Conservation (phyloP, 2,797 vertebrate genomes). For the Gadopsis marmoratus region DNA sequence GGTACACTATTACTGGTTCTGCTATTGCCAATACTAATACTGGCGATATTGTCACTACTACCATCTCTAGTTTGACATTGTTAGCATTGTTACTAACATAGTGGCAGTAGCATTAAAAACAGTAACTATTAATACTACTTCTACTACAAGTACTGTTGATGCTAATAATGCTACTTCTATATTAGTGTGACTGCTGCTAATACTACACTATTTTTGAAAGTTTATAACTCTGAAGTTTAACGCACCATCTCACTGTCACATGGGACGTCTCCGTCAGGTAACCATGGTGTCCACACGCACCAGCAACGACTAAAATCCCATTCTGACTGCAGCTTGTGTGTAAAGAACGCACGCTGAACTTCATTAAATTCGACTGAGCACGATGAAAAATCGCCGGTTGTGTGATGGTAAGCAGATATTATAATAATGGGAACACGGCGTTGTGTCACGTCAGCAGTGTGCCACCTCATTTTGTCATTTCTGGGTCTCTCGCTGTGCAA, state of each 20-base stretch:
- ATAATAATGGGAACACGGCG: slow-evolving; percentile 37
- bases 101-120: neutral
- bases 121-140: neutral
- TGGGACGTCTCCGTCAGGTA: neutral
- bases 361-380: slow-evolving; percentile 31
- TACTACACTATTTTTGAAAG: neutral
- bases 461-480: slow-evolving; percentile 69
- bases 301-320: neutral
- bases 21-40: neutral
- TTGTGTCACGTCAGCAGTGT: slow-evolving; percentile 57
- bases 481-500: slow-evolving; percentile 61
- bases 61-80: neutral
- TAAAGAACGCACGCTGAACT: neutral
- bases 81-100: neutral
- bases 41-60: too few relatives aligned
- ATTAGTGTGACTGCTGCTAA: neutral
- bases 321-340: neutral
- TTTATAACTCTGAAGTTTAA: neutral
- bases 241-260: neutral
- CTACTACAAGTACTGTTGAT: too few relatives aligned
- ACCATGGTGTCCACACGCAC: neutral
- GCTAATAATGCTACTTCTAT: too few relatives aligned
- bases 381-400: slow-evolving; percentile 18
- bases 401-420: slow-evolving; percentile 66
- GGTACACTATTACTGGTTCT: neutral